Percentiles rank a stretch among this genome's conserved stretches.
Evolutionary conservation across 2,888 invertebrate genomes (phyloP).

Genomic region (Norana najaformis): DNA sequence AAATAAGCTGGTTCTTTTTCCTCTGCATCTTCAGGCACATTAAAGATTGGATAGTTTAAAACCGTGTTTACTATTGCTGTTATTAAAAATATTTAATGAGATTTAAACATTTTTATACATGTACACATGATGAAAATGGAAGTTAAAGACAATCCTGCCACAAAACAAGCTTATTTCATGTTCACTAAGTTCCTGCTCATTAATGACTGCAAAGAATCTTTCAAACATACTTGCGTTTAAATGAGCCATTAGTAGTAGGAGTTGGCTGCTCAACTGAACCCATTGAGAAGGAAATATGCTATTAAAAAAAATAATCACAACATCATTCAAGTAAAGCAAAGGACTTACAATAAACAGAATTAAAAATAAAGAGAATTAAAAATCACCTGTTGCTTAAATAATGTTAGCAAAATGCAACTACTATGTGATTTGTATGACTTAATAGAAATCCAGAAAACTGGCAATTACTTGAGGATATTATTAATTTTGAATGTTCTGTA

Average conservation of each 20-base stretch:
- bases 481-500: too few species aligned
- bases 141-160: background rate
- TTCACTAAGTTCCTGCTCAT: background rate
- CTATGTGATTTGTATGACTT: background rate
- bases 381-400: background rate
- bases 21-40: background rate
- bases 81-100: background rate
- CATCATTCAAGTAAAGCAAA: too few species aligned
- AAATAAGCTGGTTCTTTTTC: too few species aligned
- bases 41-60: background rate
- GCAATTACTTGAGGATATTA: background rate
- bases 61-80: background rate
- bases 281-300: conserved; percentile 18
- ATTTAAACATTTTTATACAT: background rate
- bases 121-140: background rate
- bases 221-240: background rate
- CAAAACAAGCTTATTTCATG: too few species aligned
- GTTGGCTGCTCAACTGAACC: conserved; percentile 23
- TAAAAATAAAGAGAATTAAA: too few species aligned
- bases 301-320: background rate
- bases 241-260: background rate
- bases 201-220: background rate
- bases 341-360: too few species aligned
- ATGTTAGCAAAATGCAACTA: background rate
- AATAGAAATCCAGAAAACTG: background rate